phyloP scores from a whole-genome alignment of 2,888 invertebrate species.

The Sphinx pinastri region DNA sequence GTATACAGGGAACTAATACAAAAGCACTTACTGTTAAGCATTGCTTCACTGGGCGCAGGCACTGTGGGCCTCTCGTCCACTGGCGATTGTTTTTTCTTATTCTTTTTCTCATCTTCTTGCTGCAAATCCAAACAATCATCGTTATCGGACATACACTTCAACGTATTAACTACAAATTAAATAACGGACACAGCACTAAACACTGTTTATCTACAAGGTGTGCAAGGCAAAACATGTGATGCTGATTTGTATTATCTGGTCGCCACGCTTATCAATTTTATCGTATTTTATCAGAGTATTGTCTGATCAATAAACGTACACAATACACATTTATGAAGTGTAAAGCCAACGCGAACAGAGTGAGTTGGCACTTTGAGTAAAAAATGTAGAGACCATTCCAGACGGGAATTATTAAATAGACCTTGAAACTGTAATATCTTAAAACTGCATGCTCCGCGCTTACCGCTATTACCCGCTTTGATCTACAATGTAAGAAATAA shows the following conservation, averaged over 20 bases:
- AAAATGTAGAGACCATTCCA: conserved; percentile 25
- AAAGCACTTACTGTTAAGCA: conserved; percentile 75
- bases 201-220: conserved; percentile 51
- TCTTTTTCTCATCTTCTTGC: conserved; percentile 80
- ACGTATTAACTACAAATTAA: conserved; percentile 34
- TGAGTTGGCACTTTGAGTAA: conserved; percentile 25
- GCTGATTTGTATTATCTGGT: conserved; percentile 67
- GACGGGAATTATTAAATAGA: conserved; percentile 22
- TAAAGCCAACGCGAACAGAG: conserved; percentile 8
- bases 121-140: conserved; percentile 60
- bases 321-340: conserved; percentile 31
- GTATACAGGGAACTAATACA: neutral
- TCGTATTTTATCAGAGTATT: conserved; percentile 66
- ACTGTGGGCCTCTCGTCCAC: conserved; percentile 77
- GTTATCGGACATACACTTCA: conserved; percentile 65
- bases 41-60: conserved; percentile 79
- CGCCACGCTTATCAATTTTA: conserved; percentile 66
- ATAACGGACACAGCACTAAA: conserved; percentile 35
- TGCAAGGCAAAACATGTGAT: conserved; percentile 46
- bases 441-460: conserved; percentile 22
- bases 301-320: conserved; percentile 66
- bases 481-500: conserved; percentile 26
- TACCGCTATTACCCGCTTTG: conserved; percentile 19
- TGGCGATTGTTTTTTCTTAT: conserved; percentile 75
- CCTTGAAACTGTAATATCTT: conserved; percentile 25